Evolutionary conservation across 2,113 vertebrate genomes (phyloP).

Genomic region (Lagopus leucura): DNA sequence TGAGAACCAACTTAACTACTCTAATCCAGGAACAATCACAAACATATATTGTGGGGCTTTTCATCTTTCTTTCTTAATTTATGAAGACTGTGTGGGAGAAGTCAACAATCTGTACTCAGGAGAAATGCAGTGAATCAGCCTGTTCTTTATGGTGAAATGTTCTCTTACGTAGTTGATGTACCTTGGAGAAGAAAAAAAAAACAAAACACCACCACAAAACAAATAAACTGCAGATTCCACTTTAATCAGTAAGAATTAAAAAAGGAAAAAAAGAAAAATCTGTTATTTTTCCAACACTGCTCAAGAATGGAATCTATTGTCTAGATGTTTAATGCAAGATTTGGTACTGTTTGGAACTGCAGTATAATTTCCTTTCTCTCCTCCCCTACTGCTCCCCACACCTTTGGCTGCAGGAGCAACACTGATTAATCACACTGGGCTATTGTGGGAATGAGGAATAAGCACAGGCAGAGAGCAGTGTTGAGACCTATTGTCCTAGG

Average conservation of each 20-base stretch:
- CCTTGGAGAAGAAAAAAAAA: constrained; percentile 16
- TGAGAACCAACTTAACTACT: not conserved
- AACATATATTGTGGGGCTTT: constrained; percentile 8
- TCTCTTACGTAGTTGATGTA: constrained; percentile 55
- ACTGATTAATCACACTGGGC: not conserved
- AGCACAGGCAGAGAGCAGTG: not conserved
- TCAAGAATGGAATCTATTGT: not conserved
- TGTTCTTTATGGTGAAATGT: constrained; percentile 63
- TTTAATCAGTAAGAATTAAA: not conserved
- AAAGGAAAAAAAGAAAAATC: not conserved
- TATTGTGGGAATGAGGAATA: not conserved
- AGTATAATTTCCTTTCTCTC: not conserved
- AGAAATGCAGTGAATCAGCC: constrained; percentile 64
- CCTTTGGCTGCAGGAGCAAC: not conserved
- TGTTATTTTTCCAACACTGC: not conserved
- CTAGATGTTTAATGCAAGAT: not conserved
- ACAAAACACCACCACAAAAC: not conserved
- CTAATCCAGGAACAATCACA: not conserved
- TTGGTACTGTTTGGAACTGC: constrained; percentile 13
- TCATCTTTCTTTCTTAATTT: constrained; percentile 48
- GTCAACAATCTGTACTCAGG: constrained; percentile 64
- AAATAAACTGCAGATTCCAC: constrained; percentile 33
- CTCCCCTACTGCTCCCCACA: not conserved
- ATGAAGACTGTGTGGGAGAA: constrained; percentile 62
- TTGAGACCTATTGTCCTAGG: not conserved